phyloP scores from a whole-genome alignment of 2,797 vertebrate species.

The Corythornis leucogaster region DNA sequence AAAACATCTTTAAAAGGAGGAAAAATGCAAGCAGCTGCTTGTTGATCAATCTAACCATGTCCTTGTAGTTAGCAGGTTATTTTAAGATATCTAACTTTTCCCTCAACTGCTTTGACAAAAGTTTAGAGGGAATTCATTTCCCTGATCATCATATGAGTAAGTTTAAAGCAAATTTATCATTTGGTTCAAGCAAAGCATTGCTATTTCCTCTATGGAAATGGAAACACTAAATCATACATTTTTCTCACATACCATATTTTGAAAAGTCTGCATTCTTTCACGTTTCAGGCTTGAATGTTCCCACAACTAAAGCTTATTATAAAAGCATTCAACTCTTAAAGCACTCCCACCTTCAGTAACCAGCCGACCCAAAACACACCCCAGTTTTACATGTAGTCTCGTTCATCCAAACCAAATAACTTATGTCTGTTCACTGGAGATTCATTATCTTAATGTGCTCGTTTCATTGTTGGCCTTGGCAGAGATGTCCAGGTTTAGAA shows the following conservation, averaged over 20 bases:
- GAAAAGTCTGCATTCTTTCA: constrained; percentile 63
- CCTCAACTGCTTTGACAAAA: neutral
- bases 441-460: constrained; percentile 40
- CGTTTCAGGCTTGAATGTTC: constrained; percentile 31
- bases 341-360: constrained; percentile 16
- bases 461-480: constrained; percentile 42
- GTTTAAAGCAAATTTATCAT: constrained; percentile 42
- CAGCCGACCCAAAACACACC: neutral
- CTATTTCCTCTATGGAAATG: constrained; percentile 56
- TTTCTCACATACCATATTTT: constrained; percentile 41
- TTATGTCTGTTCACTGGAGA: neutral
- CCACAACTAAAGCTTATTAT: constrained; percentile 39
- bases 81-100: neutral
- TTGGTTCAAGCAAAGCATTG: constrained; percentile 36
- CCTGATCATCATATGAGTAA: neutral
- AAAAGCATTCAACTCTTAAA: neutral
- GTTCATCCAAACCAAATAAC: constrained; percentile 51
- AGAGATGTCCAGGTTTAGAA: neutral
- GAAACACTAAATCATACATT: constrained; percentile 64
- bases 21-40: neutral
- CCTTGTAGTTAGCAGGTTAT: neutral
- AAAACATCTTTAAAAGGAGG: neutral
- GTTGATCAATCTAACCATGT: neutral
- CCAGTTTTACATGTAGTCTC: constrained; percentile 1
- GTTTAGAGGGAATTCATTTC: constrained; percentile 5